A percentile compares a stretch with the other conserved stretches of the same genome.
Evolutionary conservation across 2,797 vertebrate species (phyloP).

Genomic region (Sebastes vulpes): DNA sequence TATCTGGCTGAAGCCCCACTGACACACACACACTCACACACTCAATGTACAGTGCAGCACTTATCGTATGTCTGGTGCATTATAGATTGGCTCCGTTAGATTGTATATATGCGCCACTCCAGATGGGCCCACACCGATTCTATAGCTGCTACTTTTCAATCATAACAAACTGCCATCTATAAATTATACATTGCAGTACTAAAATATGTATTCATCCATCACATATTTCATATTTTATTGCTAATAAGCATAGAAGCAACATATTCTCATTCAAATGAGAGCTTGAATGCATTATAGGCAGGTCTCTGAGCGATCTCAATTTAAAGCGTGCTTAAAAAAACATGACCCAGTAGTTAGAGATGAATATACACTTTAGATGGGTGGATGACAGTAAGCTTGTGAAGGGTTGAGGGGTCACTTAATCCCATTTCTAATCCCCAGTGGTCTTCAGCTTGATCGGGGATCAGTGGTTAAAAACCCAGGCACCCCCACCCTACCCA

Average conservation of each 20-base stretch:
- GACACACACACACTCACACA: background rate
- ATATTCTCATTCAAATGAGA: conserved; percentile 6
- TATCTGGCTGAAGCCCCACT: conserved; percentile 8
- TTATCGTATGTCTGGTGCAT: conserved; percentile 13
- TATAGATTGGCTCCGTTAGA: conserved; percentile 30
- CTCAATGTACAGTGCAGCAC: background rate
- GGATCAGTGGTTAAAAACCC: conserved; percentile 66
- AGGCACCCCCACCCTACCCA: conserved; percentile 8
- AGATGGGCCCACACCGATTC: background rate
- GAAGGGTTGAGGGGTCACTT: conserved; percentile 57
- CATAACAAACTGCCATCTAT: conserved; percentile 6
- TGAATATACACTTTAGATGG: conserved; percentile 51
- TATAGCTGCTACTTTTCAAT: background rate
- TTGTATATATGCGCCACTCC: background rate
- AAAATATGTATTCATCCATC: conserved; percentile 15
- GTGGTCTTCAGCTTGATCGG: conserved; percentile 56
- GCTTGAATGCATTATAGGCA: conserved; percentile 85
- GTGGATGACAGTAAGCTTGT: conserved; percentile 45
- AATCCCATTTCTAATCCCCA: conserved; percentile 76
- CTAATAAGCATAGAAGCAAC: background rate
- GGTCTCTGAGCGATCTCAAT: conserved; percentile 83
- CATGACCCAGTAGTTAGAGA: conserved; percentile 37
- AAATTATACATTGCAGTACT: conserved; percentile 16
- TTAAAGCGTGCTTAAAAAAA: conserved; percentile 36
- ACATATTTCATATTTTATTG: conserved; percentile 8